Evolutionary conservation across 2,113 vertebrate genomes (phyloP), one percentile per base, ranked within the genome.

Genomic region (Alligator mississippiensis): DNA sequence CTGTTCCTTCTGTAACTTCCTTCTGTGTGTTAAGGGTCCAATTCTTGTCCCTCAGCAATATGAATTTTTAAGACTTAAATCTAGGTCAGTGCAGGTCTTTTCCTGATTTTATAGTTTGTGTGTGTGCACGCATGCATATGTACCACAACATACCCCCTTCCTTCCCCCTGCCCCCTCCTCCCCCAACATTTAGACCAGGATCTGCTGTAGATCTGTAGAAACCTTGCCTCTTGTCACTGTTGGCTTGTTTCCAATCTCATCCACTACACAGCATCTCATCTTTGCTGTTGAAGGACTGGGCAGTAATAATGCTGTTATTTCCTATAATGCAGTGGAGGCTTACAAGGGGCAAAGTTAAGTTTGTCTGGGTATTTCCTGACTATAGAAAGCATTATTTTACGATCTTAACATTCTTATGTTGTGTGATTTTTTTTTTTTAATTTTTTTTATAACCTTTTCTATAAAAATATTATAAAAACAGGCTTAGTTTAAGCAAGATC

Each of bases 351-450:
- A 83, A 80, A 57, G 12, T 66, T 21, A 4, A 19, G 22, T 22
- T 72, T 89, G 1, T 5, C 15, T 68, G 16, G 24, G 11, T 22
- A 0, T 17, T 34, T 85, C 70, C 85, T 57, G 4, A 47, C 60
- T 93, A 83, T 55, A 70, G 16, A 80, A n/a, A 82, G 24, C 34
- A 72, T 66, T 57, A n/a, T 27, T 86, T 91, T 85, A 14, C 47
- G 72, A 10, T 12, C 3, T 2, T 13, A n/a, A 4, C 1, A 1
- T 60, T 85, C 2, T 18, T 64, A 5, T 76, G 4, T 9, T 47
- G 47, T 47, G 47, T 47, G 47, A 47, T 47, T 47, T 77, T 55
- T 64, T 3, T 64, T 38, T 68, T 30, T 16, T n/a, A n/a, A n/a
- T 68, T 74, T 11, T 57, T 55, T 21, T 63, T 27, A 17, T 68